Percentiles rank a stretch among this genome's conserved stretches.
Conservation (phyloP, 2,888 invertebrate species). For the Drosophila putrida region DNA sequence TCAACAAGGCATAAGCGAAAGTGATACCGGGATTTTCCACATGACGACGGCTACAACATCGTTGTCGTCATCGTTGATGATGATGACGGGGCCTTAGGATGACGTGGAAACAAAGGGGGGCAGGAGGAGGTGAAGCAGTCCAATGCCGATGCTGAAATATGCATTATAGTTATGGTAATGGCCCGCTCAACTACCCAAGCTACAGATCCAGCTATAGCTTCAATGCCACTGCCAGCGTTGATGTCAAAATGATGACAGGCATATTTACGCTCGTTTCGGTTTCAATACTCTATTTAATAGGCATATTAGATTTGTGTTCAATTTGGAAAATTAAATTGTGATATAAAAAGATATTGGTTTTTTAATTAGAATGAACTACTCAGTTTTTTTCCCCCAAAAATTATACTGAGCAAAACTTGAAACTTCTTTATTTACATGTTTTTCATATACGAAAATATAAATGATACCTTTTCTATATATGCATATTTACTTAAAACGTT, state of each 20-base stretch:
- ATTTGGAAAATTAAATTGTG: neutral
- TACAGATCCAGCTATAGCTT: constrained; percentile 31
- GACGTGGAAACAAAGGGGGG: neutral
- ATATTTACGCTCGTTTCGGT: constrained; percentile 74
- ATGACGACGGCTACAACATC: constrained; percentile 53
- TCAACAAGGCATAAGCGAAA: constrained; percentile 78
- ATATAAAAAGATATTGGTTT: too few relatives aligned
- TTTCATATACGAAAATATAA: too few relatives aligned
- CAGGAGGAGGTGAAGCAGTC: constrained; percentile 15
- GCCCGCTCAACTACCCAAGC: constrained; percentile 64
- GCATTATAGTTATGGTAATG: constrained; percentile 82
- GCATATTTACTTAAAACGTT: too few relatives aligned
- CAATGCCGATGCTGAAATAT: constrained; percentile 77
- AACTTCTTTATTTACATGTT: too few relatives aligned
- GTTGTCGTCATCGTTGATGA: constrained; percentile 52
- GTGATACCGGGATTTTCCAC: constrained; percentile 80
- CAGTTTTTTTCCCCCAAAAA: too few relatives aligned
- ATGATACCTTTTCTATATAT: too few relatives aligned
- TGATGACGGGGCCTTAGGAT: constrained; percentile 40
- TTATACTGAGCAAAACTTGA: too few relatives aligned
- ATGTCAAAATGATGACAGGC: constrained; percentile 81
- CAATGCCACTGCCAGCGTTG: constrained; percentile 50
- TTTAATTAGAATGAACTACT: too few relatives aligned
- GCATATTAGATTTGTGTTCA: neutral
- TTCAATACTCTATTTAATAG: constrained; percentile 8